A percentile compares a stretch with the other conserved stretches of the same genome.
Conservation (phyloP, 2,888 invertebrate species). For the Parapristionchus giblindavisi region DNA sequence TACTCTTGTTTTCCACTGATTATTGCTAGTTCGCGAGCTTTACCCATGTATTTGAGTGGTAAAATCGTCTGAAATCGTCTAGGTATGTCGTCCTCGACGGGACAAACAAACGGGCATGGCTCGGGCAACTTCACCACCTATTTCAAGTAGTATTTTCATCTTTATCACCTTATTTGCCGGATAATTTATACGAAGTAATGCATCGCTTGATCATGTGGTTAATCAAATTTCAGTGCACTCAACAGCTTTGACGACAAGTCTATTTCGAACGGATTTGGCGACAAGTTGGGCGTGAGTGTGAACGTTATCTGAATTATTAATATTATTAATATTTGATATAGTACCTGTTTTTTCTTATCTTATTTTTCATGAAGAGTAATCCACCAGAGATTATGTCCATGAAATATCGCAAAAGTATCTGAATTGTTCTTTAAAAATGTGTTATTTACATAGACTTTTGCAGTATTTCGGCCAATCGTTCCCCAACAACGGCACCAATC, state of each 20-base stretch:
- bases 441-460: too few relatives aligned
- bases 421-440: too few relatives aligned
- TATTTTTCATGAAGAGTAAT: too few relatives aligned
- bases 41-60: background rate
- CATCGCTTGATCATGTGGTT: too few relatives aligned
- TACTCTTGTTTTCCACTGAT: background rate
- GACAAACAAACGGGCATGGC: constrained; percentile 4
- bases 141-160: background rate
- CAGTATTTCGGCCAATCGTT: too few relatives aligned
- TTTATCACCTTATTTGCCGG: constrained; percentile 18
- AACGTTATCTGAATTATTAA: background rate
- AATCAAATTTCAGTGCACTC: constrained; percentile 1
- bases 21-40: background rate
- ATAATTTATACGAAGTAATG: too few relatives aligned
- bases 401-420: too few relatives aligned
- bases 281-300: constrained; percentile 17
- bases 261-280: constrained; percentile 10
- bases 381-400: too few relatives aligned
- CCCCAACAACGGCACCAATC: too few relatives aligned
- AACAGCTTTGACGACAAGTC: constrained; percentile 19
- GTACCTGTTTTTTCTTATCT: too few relatives aligned
- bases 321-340: too few relatives aligned
- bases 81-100: constrained; percentile 23
- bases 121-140: background rate
- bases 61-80: background rate